phyloP scores from a whole-genome alignment of 2,888 invertebrate genomes.

The Pyrocoelia pectoralis region DNA sequence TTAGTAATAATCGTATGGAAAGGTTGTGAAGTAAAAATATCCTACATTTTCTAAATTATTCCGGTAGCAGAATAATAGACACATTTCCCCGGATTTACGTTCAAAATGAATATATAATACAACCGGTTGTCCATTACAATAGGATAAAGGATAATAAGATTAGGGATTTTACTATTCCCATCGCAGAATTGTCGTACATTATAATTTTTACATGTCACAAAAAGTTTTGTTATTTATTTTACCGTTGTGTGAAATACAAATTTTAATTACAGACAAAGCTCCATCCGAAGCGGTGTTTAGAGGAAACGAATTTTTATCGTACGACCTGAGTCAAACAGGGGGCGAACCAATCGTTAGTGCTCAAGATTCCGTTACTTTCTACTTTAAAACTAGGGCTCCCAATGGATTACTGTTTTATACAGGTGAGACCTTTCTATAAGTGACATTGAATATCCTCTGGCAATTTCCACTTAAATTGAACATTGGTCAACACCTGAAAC shows the following conservation, averaged over 20 bases:
- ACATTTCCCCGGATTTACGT: no score
- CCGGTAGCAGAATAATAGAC: background rate
- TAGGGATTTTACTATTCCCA: conserved; percentile 7
- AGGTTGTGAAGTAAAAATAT: background rate
- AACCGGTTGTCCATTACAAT: background rate
- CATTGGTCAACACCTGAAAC: conserved; percentile 12
- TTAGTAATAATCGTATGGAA: no score
- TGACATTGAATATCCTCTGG: conserved; percentile 16
- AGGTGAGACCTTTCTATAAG: conserved; percentile 65
- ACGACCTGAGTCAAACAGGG: conserved; percentile 86
- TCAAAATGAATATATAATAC: background rate
- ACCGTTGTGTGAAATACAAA: background rate
- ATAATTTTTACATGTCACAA: background rate
- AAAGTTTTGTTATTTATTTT: background rate
- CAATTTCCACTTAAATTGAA: conserved; percentile 7
- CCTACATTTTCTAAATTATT: background rate
- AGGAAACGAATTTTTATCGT: conserved; percentile 90
- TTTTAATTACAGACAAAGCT: conserved; percentile 76
- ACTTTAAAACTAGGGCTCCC: conserved; percentile 91
- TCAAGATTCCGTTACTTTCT: conserved; percentile 88
- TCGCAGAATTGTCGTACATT: background rate
- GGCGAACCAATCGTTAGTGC: conserved; percentile 90
- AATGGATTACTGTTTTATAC: conserved; percentile 93
- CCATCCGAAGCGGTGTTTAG: conserved; percentile 94
- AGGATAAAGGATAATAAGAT: background rate